Evolutionary conservation across 1,140 invertebrate species (phyloP), one percentile per base, ranked within the genome.

Genomic region (Pogonomyrmex californicus): DNA sequence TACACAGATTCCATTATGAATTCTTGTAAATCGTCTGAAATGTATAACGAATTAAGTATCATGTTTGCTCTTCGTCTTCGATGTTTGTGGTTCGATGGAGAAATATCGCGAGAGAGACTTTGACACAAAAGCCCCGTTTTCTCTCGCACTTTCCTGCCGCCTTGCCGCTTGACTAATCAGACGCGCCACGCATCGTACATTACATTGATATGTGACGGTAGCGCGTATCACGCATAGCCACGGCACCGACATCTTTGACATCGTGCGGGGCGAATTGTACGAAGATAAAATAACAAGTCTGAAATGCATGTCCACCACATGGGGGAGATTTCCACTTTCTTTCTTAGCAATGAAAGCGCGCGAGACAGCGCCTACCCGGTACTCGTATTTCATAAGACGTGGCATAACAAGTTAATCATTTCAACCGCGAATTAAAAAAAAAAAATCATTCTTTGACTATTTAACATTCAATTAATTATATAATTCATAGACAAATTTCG

Each of bases 121-220:
- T 94, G 93, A 94, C 93, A 94, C 93, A 89, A 93, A 93, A 93
- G 93, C 92, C 91, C 79, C 91, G 92, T 94, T 94, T 94, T 93
- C 93, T 94, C 92, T 93, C 91, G 79, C 68, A 91, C 92, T 94
- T 93, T 94, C 92, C 87, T 93, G 88, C 86, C 89, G 89, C 86
- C 89, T 91, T 90, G 77, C 85, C 87, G 90, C 87, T 93, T 88
- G 87, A 92, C 92, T 92, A 93, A 89, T 90, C 88, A 51, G 30
- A 73, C 76, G 60, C 65, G 85, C 54, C 83, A 54, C 76, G 90
- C 89, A 85, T 88, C 49, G 56, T 58, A 58, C 71, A 1, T 54
- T 49, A 58, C 83, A 65, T 47, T 49, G 38, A 71, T 73, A 90
- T 58, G 49, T 54, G 51, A 68, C 76, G 77, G 87, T 73, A 79